Evolutionary conservation across 1,140 invertebrate genomes (phyloP), one percentile per base, ranked within the genome.

Genomic region (Ylistrum balloti): DNA sequence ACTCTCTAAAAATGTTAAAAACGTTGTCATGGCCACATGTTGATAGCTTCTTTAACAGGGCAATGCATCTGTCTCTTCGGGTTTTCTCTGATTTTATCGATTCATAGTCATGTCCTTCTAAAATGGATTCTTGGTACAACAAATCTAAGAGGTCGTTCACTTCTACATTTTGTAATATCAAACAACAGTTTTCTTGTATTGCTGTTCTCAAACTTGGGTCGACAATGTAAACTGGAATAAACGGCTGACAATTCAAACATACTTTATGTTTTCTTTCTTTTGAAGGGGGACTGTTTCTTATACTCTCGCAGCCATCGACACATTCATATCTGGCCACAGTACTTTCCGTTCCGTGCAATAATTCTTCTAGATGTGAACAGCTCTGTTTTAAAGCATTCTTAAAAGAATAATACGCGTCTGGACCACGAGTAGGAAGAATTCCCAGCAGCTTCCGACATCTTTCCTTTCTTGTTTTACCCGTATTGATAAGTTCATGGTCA

Each of bases 101-200:
- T 38, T 88, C 87, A 41, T 34, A 88, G 17, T 88, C 33, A n/a
- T 88, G 11, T 34, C 35, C n/a, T 1, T 38, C 35, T 32, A 88
- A 17, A n/a, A 88, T 45, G 28, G 28, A 34, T n/a, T 88, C 87
- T 88, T 88, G 87, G 28, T 22, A 35, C 11, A 34, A 34, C 28
- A 38, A 38, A 28, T 88, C 87, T 34, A 88, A 32, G 11, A 88
- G 20, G n/a, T 88, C 87, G 15, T 34, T 41, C 0, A 34, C 33
- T 88, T 88, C 87, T 32, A 88, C n/a, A 38, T 88, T 88, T 17
- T 88, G 13, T 15, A 88, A 2, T 32, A 88, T 32, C 28, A 88
- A 38, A n/a, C 87, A 88, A 28, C 87, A 88, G 11, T 88, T 33
- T 35, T 41, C 33, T 10, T 86, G 85, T n/a, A 86, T 13, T 13